Evolutionary conservation across 2,797 vertebrate species (phyloP).

Genomic region (Halcyon smyrnensis): DNA sequence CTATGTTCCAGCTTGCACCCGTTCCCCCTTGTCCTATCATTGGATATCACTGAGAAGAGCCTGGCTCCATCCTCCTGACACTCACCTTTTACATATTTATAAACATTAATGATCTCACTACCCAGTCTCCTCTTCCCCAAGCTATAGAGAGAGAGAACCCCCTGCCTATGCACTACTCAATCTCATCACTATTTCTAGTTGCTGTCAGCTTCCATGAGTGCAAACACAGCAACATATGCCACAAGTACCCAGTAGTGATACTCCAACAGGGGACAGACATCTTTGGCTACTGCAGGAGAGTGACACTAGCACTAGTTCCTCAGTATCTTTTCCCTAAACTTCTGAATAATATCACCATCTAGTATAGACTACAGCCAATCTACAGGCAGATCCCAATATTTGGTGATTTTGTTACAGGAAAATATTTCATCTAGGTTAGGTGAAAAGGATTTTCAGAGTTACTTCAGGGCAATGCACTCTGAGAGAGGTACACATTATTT

Average conservation of each 20-base stretch:
- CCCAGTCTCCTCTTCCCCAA: too few relatives aligned
- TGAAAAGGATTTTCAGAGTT: not conserved
- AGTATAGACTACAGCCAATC: not conserved
- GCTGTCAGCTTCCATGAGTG: not conserved
- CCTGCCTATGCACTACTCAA: not conserved
- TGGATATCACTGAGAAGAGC: too few relatives aligned
- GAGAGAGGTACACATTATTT: not conserved
- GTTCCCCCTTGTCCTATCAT: too few relatives aligned
- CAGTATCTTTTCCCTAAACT: not conserved
- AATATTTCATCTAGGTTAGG: not conserved
- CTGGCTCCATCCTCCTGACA: too few relatives aligned
- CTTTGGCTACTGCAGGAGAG: not conserved
- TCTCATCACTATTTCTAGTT: not conserved
- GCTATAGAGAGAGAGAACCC: not conserved
- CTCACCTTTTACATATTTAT: too few relatives aligned
- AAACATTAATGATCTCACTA: too few relatives aligned
- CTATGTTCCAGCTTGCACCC: too few relatives aligned
- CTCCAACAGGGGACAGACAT: not conserved
- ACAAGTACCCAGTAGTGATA: not conserved
- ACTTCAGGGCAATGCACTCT: not conserved
- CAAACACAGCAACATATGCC: not conserved
- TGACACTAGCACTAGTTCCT: not conserved
- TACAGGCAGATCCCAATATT: not conserved
- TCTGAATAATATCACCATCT: not conserved
- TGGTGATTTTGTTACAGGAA: not conserved